These are phyloP conservation scores for Bucorvus abyssinicus DNA, from an alignment of 2,797 vertebrate species.

Conservation along the genomic window DNA sequence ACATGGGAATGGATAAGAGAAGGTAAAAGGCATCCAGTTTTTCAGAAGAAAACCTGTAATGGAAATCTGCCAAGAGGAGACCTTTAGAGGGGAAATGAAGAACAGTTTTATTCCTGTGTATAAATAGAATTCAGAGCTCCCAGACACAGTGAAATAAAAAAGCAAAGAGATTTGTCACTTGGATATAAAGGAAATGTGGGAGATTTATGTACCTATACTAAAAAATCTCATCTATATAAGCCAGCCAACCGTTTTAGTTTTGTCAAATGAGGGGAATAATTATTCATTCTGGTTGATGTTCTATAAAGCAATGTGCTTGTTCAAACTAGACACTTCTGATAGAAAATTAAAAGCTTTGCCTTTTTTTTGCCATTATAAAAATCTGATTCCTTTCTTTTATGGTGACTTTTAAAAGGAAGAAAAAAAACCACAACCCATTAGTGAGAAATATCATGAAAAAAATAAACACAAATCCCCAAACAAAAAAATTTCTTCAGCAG, in stretches of 20 bases:
- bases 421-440: neutral
- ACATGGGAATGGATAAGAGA: neutral
- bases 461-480: neutral
- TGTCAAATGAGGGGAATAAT: neutral
- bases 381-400: neutral
- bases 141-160: neutral
- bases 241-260: neutral
- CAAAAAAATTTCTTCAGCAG: neutral
- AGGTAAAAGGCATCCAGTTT: conserved; percentile 1
- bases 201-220: conserved; percentile 9
- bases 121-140: conserved; percentile 42
- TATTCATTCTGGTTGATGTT: conserved; percentile 4
- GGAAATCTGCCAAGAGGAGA: neutral
- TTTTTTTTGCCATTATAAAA: neutral
- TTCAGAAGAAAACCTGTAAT: conserved; percentile 10
- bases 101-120: neutral
- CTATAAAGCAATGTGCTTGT: neutral
- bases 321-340: neutral
- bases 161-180: neutral
- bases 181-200: neutral
- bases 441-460: neutral
- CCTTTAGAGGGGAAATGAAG: neutral
- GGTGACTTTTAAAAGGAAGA: neutral
- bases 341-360: neutral
- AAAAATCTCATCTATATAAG: neutral